Base-by-base conservation (phyloP, 2,797 vertebrate genomes). In the Hydrophis major region DNA sequence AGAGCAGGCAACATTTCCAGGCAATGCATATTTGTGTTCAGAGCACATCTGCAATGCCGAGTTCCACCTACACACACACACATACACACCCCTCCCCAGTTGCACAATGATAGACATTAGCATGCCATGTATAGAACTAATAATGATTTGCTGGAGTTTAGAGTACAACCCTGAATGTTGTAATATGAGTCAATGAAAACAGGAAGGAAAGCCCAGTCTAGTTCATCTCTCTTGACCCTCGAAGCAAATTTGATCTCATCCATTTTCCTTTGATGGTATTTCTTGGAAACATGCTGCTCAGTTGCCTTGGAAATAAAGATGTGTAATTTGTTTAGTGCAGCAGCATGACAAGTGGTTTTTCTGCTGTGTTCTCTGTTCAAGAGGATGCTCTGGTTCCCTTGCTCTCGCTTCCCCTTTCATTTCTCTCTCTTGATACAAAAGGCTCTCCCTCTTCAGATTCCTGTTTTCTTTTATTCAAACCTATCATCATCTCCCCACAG, bases 381-480 rank as follows among this genome's bases (percentile, higher is more conserved):
- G 37, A 63, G 74, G 92, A 53, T 91, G 90, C 90, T 96, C 94
- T n/a, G 55, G 37, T 93, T 97, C 92, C 94, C 95, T 89, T 92
- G 57, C 93, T 95, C 94, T 89, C 1, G 11, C 87, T 91, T 93
- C 86, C 37, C 92, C 5, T 88, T 89, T 56, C 87, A 88, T 94
- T 96, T 95, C 63, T 95, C 93, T 89, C 92, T 96, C 91, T 89
- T 91, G 90, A 59, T 47, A 56, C 78, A 92, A 90, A 92, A 92
- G 90, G 88, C 92, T 94, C 95, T 94, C 94, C 92, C 95, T 96
- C 59, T 96, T 97, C 95, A 74, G 88, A 96, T 95, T 94, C 63
- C 42, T 93, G 22, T 90, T 90, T 96, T 95, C 93, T 95, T 96
- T 96, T 93, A 94, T 96, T 96, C 95, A 94, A 60, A 88, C 87